These are phyloP conservation scores for Tortrix viridana DNA, from an alignment of 2,888 invertebrate species.

Conservation along the genomic window DNA sequence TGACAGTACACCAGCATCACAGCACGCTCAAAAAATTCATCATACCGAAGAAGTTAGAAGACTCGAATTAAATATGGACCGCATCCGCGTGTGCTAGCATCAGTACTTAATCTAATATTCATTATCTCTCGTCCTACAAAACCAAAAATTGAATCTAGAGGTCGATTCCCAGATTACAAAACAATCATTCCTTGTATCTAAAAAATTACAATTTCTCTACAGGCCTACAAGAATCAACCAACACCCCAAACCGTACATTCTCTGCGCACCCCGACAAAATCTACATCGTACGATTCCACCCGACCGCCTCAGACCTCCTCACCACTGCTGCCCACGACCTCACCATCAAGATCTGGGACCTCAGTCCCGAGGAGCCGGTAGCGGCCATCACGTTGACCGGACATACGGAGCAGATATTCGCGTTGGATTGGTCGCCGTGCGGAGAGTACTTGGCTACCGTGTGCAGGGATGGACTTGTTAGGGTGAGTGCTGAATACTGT, in stretches of 20 bases:
- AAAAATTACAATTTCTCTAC: no score
- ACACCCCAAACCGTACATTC: conserved; percentile 86
- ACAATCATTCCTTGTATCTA: no score
- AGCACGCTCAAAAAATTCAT: no score
- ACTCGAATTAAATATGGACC: no score
- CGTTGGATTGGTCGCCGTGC: conserved; percentile 96
- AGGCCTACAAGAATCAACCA: conserved; percentile 90
- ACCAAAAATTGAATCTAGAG: no score
- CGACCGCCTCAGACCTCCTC: conserved; percentile 93
- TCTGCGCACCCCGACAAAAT: conserved; percentile 96
- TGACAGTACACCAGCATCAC: no score
- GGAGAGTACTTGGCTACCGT: conserved; percentile 94
- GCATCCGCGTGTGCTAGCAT: no score
- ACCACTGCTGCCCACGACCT: conserved; percentile 96
- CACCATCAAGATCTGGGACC: conserved; percentile 94
- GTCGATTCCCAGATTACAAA: no score
- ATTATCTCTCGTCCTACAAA: no score
- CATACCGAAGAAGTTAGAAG: no score
- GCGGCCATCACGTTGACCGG: conserved; percentile 85
- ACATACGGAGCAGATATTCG: conserved; percentile 95
- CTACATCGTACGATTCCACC: conserved; percentile 93
- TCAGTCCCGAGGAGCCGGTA: conserved; percentile 70
- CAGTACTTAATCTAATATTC: no score
- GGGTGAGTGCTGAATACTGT: no score
- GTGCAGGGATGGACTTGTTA: conserved; percentile 93